A percentile compares a stretch with the other conserved stretches of the same genome.
These are phyloP conservation scores for Anabacerthia variegaticeps DNA, from an alignment of 2,797 vertebrate genomes.

Conservation along the genomic window DNA sequence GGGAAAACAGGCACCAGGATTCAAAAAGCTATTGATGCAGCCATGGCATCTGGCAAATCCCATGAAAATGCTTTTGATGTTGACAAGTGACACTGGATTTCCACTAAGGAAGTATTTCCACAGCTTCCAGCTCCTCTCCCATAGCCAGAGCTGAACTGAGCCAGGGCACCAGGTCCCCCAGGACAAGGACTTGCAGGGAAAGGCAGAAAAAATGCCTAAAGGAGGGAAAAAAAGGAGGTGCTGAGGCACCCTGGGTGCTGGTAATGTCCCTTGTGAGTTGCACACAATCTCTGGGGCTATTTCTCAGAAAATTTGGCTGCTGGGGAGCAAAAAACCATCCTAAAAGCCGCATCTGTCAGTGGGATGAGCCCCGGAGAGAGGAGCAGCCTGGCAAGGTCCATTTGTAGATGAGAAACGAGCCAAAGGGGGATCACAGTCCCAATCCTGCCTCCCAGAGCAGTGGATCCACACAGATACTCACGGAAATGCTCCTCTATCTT, in stretches of 20 bases:
- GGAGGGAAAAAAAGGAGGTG: neutral
- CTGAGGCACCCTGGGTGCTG: neutral
- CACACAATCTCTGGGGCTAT: neutral
- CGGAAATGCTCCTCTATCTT: constrained; percentile 77
- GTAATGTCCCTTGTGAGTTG: accelerated
- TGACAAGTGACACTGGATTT: neutral
- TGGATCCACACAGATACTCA: neutral
- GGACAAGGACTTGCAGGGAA: neutral
- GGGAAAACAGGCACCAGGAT: neutral
- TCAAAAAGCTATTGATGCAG: neutral
- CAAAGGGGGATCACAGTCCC: neutral
- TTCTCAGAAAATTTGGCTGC: neutral
- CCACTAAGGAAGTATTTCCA: neutral
- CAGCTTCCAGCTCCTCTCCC: neutral
- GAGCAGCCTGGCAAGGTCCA: neutral
- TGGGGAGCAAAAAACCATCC: neutral
- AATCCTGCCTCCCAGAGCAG: accelerated
- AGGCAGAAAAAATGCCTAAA: neutral
- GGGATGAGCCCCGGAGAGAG: neutral
- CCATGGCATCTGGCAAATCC: neutral
- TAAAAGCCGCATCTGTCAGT: neutral
- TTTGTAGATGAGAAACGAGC: accelerated
- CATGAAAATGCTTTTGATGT: neutral
- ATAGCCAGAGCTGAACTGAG: neutral
- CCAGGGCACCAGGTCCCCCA: neutral